Percentiles rank a stretch among this genome's conserved stretches.
Conservation (phyloP, 2,113 vertebrate genomes). For the Platichthys stellatus region DNA sequence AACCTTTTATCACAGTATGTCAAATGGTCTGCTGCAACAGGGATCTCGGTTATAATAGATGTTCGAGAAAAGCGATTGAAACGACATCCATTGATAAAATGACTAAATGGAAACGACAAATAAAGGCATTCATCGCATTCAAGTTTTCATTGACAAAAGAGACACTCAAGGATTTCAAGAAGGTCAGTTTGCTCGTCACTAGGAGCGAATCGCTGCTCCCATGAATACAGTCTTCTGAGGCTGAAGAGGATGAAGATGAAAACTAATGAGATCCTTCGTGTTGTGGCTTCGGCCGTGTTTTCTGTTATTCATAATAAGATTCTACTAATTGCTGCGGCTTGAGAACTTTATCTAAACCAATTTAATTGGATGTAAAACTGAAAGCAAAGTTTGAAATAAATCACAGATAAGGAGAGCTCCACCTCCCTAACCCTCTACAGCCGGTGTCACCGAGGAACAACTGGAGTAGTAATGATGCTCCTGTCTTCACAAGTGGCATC, state of each 20-base stretch:
- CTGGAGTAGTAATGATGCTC: conserved; percentile 36
- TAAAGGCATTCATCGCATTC: too few species aligned
- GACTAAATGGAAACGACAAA: too few species aligned
- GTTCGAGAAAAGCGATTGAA: too few species aligned
- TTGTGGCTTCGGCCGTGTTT: not conserved
- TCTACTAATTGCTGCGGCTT: too few species aligned
- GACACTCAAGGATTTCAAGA: not conserved
- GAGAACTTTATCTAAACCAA: too few species aligned
- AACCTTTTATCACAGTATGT: too few species aligned
- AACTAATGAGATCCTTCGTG: too few species aligned
- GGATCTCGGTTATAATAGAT: not conserved
- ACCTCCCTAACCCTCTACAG: not conserved
- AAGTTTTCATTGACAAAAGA: not conserved
- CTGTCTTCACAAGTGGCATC: conserved; percentile 26
- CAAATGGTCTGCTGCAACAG: not conserved
- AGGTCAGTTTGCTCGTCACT: not conserved
- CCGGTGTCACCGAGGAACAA: not conserved
- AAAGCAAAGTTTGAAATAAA: not conserved
- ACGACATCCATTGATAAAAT: too few species aligned
- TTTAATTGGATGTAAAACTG: too few species aligned
- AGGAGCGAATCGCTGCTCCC: too few species aligned
- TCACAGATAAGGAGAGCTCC: not conserved
- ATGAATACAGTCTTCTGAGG: too few species aligned
- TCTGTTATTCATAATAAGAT: not conserved
- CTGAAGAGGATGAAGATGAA: too few species aligned